Conservation (phyloP, 2,113 vertebrate genomes). For the Pterocles orientalis region DNA sequence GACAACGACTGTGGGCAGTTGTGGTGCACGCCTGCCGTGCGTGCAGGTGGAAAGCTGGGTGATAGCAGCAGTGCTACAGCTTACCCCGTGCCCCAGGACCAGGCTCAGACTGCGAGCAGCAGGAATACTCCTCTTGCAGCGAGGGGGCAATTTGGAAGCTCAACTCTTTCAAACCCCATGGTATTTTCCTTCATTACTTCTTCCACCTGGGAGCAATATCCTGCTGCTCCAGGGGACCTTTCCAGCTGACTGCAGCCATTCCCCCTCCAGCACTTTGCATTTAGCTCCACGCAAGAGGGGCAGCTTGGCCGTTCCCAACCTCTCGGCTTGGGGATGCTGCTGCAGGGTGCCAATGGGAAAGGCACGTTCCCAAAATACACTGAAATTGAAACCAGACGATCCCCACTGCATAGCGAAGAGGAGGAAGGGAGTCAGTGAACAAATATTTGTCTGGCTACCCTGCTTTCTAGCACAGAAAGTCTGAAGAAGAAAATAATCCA, state of each 20-base stretch:
- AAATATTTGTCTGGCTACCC: conserved; percentile 37
- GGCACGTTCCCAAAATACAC: conserved; percentile 37
- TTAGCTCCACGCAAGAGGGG: neutral
- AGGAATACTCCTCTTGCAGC: neutral
- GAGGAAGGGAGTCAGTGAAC: conserved; percentile 2
- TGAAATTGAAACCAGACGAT: neutral
- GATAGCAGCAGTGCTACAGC: neutral
- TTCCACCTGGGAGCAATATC: neutral
- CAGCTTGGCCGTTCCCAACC: neutral
- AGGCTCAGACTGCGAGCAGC: neutral
- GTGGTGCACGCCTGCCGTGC: neutral
- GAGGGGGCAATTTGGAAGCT: neutral
- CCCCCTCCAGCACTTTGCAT: rapidly evolving
- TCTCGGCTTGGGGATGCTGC: neutral
- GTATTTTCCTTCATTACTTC: neutral
- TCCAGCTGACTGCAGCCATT: neutral
- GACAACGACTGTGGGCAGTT: neutral
- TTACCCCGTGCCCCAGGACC: neutral
- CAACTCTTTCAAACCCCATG: neutral
- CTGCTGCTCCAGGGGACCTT: neutral
- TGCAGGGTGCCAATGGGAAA: neutral
- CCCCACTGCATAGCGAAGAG: neutral
- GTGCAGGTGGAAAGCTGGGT: neutral
- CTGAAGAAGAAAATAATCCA: neutral
- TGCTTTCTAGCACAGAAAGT: conserved; percentile 12